Conservation (phyloP, 2,797 vertebrate species). For the Benthosema pterotum region DNA sequence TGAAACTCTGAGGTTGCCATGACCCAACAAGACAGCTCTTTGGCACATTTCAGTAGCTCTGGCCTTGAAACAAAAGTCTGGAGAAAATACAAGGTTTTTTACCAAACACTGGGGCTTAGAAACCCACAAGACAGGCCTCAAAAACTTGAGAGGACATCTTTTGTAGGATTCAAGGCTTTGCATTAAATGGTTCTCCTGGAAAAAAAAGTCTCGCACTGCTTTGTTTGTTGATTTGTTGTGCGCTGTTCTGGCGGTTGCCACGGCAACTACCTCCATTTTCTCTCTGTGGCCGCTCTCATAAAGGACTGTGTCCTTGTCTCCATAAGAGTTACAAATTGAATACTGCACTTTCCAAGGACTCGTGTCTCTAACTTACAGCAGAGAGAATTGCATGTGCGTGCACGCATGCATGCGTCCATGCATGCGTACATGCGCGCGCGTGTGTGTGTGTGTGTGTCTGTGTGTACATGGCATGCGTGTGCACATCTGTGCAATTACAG, state of each 20-base stretch:
- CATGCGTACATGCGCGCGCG: background rate
- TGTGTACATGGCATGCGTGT: conserved; percentile 9
- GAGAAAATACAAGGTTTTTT: conserved; percentile 66
- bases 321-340: conserved; percentile 84
- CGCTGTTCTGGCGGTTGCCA: conserved; percentile 76
- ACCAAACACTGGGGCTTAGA: conserved; percentile 66
- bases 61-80: conserved; percentile 72
- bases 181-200: conserved; percentile 70
- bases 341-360: conserved; percentile 81
- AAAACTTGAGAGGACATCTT: conserved; percentile 73
- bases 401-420: background rate
- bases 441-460: background rate
- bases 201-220: conserved; percentile 74
- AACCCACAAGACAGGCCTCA: conserved; percentile 67
- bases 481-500: background rate
- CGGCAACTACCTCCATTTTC: conserved; percentile 80
- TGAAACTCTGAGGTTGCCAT: conserved; percentile 75
- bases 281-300: conserved; percentile 78
- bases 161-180: conserved; percentile 74
- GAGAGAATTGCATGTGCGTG: conserved; percentile 38
- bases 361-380: conserved; percentile 76
- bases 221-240: conserved; percentile 81
- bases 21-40: conserved; percentile 76
- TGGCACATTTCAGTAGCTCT: conserved; percentile 68
- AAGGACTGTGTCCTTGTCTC: conserved; percentile 80